Evolutionary conservation across 92 coral and sea anemone species (phyloP), one percentile per base, ranked within the genome.

Genomic region (Palythoa grandis): DNA sequence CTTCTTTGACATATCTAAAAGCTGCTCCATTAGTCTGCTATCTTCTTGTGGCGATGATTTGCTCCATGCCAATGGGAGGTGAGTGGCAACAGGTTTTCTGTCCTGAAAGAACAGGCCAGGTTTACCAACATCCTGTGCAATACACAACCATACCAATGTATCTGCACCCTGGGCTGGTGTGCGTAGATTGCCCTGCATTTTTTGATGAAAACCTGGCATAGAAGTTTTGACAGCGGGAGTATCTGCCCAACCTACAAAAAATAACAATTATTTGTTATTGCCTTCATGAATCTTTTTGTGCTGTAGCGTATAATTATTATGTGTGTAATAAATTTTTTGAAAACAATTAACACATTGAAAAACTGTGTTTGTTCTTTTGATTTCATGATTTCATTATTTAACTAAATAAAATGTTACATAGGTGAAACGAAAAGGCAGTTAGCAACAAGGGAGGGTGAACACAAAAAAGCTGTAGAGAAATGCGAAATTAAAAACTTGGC

Each of bases 61-160:
- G 11, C 94, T 91, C 98, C 98, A 96, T 14, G 98, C 98, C 54
- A 96, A 83, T 23, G 98, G 98, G 11, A 96, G 88, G 83, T 96
- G 98, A 23, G 90, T 94, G 35, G 96, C 65, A 6, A 91, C 95
- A 57, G 95, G 88, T 77, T 84, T 89, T 29, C 98, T 93, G 68
- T 96, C 98, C 84, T 96, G 98, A 67, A 87, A 92, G 86, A 96
- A 96, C 16, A 88, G 83, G 17, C 98, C 98, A 82, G 90, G 61
- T 88, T 91, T 93, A 72, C 88, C 38, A 20, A 89, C 89, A 77
- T 96, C 90, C 53, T 92, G 72, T 43, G 93, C 78, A 23, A 96
- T 82, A 77, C 98, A 92, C 88, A 96, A 74, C 98, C 98, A 96
- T 56, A 96, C 20, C 60, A 92, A 70, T 25, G 98, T 96, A 67